Evolutionary conservation across 35 echinoderm and acorn worm species (phyloP).

Genomic region (Apostichopus parvimensis): DNA sequence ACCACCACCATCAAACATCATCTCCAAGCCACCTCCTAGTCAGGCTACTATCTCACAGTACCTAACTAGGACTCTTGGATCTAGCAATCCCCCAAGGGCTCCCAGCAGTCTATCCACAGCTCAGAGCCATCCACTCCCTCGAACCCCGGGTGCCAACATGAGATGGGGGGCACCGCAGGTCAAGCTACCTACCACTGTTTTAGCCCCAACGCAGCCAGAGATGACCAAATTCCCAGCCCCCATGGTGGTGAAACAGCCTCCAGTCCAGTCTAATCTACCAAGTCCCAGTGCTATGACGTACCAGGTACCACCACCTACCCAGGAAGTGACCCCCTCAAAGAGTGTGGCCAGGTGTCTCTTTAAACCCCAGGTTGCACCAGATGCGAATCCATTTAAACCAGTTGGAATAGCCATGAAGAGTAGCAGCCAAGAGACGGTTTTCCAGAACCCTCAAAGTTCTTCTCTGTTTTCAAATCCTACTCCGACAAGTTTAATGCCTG

Average conservation of each 20-base stretch:
- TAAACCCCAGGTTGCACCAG: slow-evolving; percentile 4
- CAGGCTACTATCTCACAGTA: slow-evolving; percentile 52
- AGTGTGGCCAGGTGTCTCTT: slow-evolving; percentile 45
- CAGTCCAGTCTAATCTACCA: not conserved
- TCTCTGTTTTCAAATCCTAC: slow-evolving; percentile 36
- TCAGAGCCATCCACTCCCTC: slow-evolving; percentile 31
- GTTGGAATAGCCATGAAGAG: not conserved
- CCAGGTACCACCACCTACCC: slow-evolving; percentile 13
- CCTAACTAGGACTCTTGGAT: slow-evolving; percentile 24
- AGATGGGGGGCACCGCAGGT: slow-evolving; percentile 49
- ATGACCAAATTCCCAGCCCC: slow-evolving; percentile 17
- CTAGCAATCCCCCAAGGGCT: slow-evolving; percentile 36
- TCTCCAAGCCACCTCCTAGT: slow-evolving; percentile 57
- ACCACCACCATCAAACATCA: slow-evolving; percentile 30
- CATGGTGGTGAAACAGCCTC: not conserved
- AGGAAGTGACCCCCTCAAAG: slow-evolving; percentile 53
- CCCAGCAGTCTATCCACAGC: slow-evolving; percentile 26
- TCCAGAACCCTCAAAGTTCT: slow-evolving; percentile 38
- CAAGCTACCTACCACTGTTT: slow-evolving; percentile 1
- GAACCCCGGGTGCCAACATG: slow-evolving; percentile 25
- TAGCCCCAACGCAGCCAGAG: slow-evolving; percentile 27
- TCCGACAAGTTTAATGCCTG: not conserved
- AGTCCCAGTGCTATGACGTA: slow-evolving; percentile 39
- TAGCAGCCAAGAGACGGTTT: slow-evolving; percentile 31
- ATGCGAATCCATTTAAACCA: not conserved